These are phyloP conservation scores for Oeneis ivallda DNA, from an alignment of 2,888 invertebrate genomes.

Conservation along the genomic window DNA sequence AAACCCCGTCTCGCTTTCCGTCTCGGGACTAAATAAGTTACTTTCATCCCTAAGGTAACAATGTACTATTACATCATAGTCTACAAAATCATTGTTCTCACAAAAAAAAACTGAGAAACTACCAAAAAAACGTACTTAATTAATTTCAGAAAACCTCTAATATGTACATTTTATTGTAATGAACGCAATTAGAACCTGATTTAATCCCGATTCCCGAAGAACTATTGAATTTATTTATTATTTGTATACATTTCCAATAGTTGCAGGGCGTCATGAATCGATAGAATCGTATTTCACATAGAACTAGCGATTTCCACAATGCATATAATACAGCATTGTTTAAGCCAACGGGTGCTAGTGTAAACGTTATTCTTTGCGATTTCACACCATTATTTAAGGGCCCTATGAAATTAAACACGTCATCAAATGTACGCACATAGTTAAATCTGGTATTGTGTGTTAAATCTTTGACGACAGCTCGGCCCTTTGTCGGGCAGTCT, in stretches of 20 bases:
- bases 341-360: slow-evolving; percentile 53
- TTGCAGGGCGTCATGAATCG: slow-evolving; percentile 25
- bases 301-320: slow-evolving; percentile 41
- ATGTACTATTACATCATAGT: too few species aligned
- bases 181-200: not conserved
- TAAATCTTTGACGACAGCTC: slow-evolving; percentile 52
- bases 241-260: not conserved
- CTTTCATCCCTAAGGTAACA: too few species aligned
- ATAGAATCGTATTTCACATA: slow-evolving; percentile 42
- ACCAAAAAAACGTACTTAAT: not conserved
- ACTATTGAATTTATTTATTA: not conserved
- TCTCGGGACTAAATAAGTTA: too few species aligned
- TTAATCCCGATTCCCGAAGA: not conserved
- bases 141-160: not conserved
- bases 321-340: slow-evolving; percentile 40
- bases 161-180: not conserved
- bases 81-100: too few species aligned
- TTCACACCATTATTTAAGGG: slow-evolving; percentile 61
- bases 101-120: too few species aligned
- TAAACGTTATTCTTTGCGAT: slow-evolving; percentile 56
- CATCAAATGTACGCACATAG: slow-evolving; percentile 53
- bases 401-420: slow-evolving; percentile 66
- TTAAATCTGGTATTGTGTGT: slow-evolving; percentile 64
- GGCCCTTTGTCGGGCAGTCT: slow-evolving; percentile 53
- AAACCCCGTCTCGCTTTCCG: too few species aligned